These are phyloP conservation scores for Sebastes cheni DNA, from an alignment of 2,797 vertebrate genomes.

Conservation along the genomic window DNA sequence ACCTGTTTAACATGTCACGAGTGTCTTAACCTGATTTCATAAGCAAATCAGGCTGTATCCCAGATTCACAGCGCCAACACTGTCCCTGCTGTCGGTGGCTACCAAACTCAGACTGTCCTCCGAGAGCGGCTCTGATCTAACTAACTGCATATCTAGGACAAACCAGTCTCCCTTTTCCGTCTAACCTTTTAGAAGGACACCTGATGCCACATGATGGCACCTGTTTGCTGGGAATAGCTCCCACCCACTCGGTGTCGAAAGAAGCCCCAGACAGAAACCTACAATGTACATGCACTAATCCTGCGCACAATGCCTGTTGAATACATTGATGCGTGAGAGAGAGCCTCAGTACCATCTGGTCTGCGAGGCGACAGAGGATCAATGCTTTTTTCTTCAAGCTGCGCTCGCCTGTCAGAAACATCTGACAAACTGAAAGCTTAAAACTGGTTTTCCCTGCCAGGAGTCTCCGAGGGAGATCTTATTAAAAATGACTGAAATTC, in stretches of 20 bases:
- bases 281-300: slow-evolving; percentile 44
- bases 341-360: slow-evolving; percentile 64
- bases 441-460: neutral
- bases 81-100: slow-evolving; percentile 43
- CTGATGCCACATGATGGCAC: slow-evolving; percentile 65
- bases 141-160: slow-evolving; percentile 67
- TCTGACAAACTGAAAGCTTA: slow-evolving; percentile 25
- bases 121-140: slow-evolving; percentile 51
- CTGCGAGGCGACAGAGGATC: slow-evolving; percentile 10
- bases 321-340: slow-evolving; percentile 39
- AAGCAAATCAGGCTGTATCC: slow-evolving; percentile 66
- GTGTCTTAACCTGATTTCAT: slow-evolving; percentile 69
- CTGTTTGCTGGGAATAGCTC: slow-evolving; percentile 65
- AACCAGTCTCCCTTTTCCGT: slow-evolving; percentile 22
- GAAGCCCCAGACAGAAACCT: slow-evolving; percentile 8
- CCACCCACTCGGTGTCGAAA: slow-evolving; percentile 35
- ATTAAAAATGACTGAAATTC: neutral
- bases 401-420: slow-evolving; percentile 58
- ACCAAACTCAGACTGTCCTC: slow-evolving; percentile 55
- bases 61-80: slow-evolving; percentile 41
- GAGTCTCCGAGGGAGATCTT: neutral
- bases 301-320: slow-evolving; percentile 55
- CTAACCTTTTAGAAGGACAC: slow-evolving; percentile 65
- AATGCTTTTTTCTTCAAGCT: slow-evolving; percentile 16
- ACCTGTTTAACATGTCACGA: slow-evolving; percentile 52